Percentiles rank a stretch among this genome's conserved stretches.
Evolutionary conservation across 2,888 invertebrate genomes (phyloP).

Genomic region (Nesidiocoris tenuis): DNA sequence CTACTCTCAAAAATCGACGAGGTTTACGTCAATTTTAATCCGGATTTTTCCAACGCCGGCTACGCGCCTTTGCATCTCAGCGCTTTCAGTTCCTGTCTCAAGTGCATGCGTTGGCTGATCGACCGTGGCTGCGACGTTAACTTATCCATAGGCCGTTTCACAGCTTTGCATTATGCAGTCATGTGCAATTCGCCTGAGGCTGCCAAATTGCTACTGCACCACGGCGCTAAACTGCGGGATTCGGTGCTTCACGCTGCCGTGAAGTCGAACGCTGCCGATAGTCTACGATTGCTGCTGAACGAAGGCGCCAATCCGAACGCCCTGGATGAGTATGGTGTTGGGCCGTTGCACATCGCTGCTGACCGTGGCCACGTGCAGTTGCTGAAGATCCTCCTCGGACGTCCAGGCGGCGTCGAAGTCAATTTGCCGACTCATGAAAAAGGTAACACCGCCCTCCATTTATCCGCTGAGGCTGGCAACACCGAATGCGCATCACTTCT

Average conservation of each 20-base stretch:
- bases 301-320: slow-evolving; percentile 75
- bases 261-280: slow-evolving; percentile 77
- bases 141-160: slow-evolving; percentile 69
- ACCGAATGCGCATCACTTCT: slow-evolving; percentile 75
- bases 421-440: slow-evolving; percentile 71
- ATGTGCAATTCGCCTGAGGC: slow-evolving; percentile 83
- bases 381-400: slow-evolving; percentile 69
- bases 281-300: slow-evolving; percentile 71
- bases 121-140: slow-evolving; percentile 69
- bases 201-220: slow-evolving; percentile 72
- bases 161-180: slow-evolving; percentile 85
- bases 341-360: slow-evolving; percentile 77
- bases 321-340: slow-evolving; percentile 66
- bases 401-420: slow-evolving; percentile 66
- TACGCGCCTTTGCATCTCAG: slow-evolving; percentile 71
- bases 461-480: slow-evolving; percentile 86
- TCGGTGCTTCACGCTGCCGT: slow-evolving; percentile 82
- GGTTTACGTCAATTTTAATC: slow-evolving; percentile 69
- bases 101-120: slow-evolving; percentile 69
- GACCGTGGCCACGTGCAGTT: slow-evolving; percentile 68
- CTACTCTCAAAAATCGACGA: slow-evolving; percentile 64
- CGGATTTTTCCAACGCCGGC: slow-evolving; percentile 69
- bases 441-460: slow-evolving; percentile 76
- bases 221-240: slow-evolving; percentile 72
- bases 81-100: slow-evolving; percentile 74